Evolutionary conservation across 2,888 invertebrate species (phyloP).

Genomic region (Stegophylla sp.): DNA sequence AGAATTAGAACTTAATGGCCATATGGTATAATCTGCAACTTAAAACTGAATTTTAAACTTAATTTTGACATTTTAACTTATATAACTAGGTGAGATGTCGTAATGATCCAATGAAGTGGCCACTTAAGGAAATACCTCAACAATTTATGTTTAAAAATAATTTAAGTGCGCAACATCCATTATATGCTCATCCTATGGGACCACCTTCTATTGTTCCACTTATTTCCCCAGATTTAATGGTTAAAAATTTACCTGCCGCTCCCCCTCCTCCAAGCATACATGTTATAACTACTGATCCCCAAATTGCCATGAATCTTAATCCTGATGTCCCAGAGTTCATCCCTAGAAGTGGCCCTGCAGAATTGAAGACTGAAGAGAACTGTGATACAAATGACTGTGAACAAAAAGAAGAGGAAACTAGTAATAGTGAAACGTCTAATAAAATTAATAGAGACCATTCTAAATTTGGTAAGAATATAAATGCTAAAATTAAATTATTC

Average conservation of each 20-base stretch:
- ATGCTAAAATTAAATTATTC: neutral
- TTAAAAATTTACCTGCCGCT: slow-evolving; percentile 60
- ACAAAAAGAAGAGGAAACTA: slow-evolving; percentile 26
- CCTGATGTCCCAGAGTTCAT: slow-evolving; percentile 88
- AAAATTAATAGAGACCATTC: neutral
- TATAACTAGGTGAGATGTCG: slow-evolving; percentile 77
- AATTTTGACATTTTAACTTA: slow-evolving; percentile 12
- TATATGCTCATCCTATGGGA: slow-evolving; percentile 63
- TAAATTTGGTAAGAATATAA: slow-evolving; percentile 22
- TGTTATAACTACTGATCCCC: slow-evolving; percentile 43
- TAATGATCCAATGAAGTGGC: slow-evolving; percentile 86
- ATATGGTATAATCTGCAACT: slow-evolving; percentile 16
- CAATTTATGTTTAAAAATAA: slow-evolving; percentile 56
- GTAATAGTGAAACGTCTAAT: slow-evolving; percentile 15
- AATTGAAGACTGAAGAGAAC: slow-evolving; percentile 54
- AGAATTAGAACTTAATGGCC: slow-evolving; percentile 74
- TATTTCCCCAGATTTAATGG: slow-evolving; percentile 58
- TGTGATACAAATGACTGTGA: slow-evolving; percentile 59
- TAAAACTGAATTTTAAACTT: neutral
- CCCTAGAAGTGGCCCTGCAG: slow-evolving; percentile 66
- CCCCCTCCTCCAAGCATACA: slow-evolving; percentile 60
- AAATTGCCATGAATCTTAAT: slow-evolving; percentile 70
- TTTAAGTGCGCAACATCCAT: slow-evolving; percentile 60
- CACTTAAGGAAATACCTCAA: slow-evolving; percentile 71
- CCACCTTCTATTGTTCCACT: slow-evolving; percentile 61